Conservation (phyloP, 2,888 invertebrate genomes). For the Nasonia oneida region DNA sequence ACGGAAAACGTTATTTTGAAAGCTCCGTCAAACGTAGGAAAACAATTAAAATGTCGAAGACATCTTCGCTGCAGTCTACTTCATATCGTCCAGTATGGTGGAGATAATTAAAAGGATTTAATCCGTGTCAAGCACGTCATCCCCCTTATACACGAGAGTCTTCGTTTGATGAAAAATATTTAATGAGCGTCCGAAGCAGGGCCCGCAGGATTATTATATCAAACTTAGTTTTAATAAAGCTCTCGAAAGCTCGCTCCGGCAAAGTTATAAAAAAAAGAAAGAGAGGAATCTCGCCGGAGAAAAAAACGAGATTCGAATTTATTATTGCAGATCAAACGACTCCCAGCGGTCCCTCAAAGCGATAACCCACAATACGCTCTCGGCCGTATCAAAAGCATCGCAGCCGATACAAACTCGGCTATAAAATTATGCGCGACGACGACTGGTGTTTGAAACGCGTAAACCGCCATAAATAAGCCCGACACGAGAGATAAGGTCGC, state of each 20-base stretch:
- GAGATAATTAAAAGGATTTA: constrained; percentile 28
- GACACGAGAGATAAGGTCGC: not conserved
- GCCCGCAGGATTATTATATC: not conserved
- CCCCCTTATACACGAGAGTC: constrained; percentile 3
- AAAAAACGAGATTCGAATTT: not conserved
- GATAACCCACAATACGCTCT: not conserved
- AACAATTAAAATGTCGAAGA: too few species aligned
- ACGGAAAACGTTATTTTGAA: not conserved
- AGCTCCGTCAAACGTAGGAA: not conserved
- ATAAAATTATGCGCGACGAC: constrained; percentile 8
- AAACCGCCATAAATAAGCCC: constrained; percentile 24
- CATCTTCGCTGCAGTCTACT: not conserved
- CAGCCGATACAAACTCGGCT: not conserved
- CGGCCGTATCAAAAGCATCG: not conserved
- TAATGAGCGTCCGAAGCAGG: not conserved
- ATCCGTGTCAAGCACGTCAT: constrained; percentile 26
- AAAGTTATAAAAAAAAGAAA: not conserved
- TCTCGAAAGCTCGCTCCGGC: not conserved
- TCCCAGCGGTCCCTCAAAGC: not conserved
- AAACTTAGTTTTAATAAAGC: not conserved
- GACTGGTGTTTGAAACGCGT: not conserved
- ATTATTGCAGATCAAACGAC: not conserved
- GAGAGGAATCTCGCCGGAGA: not conserved
- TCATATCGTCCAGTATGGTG: not conserved
- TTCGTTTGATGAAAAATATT: not conserved